Percentiles rank a stretch among this genome's conserved stretches.
Conservation (phyloP, 2,797 vertebrate species). For the Danio tinwini region DNA sequence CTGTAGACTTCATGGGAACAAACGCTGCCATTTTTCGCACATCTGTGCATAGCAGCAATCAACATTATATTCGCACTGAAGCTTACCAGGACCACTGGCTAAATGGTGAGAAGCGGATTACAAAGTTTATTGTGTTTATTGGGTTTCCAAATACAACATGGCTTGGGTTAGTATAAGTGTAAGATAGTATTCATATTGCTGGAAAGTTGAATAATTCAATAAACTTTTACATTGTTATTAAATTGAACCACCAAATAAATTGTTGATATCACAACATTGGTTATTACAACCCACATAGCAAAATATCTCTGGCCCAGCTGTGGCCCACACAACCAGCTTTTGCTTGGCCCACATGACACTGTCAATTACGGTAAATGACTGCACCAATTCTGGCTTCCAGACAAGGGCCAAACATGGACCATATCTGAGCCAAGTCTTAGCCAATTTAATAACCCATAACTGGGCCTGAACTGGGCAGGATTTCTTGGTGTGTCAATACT, state of each 20-base stretch:
- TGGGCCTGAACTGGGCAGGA: too few species aligned
- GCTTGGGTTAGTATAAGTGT: background rate
- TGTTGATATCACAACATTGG: background rate
- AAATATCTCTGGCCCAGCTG: too few species aligned
- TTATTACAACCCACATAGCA: too few species aligned
- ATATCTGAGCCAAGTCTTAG: too few species aligned
- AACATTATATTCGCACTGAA: slow-evolving; percentile 85
- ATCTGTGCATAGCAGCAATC: slow-evolving; percentile 70
- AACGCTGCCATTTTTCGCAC: slow-evolving; percentile 85
- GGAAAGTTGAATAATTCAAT: background rate
- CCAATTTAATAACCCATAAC: too few species aligned
- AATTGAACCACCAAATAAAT: background rate
- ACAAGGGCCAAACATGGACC: too few species aligned
- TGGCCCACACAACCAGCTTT: too few species aligned
- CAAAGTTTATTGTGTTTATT: background rate
- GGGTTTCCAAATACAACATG: background rate
- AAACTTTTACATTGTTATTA: background rate
- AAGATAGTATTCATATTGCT: background rate
- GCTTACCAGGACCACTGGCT: slow-evolving; percentile 88
- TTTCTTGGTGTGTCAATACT: too few species aligned
- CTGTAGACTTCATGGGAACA: slow-evolving; percentile 88
- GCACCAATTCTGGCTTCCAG: too few species aligned
- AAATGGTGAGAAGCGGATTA: slow-evolving; percentile 73
- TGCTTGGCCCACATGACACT: too few species aligned
- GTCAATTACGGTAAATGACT: too few species aligned